Conservation (phyloP, 2,888 invertebrate genomes). For the Agonopterix alstromeriana region DNA sequence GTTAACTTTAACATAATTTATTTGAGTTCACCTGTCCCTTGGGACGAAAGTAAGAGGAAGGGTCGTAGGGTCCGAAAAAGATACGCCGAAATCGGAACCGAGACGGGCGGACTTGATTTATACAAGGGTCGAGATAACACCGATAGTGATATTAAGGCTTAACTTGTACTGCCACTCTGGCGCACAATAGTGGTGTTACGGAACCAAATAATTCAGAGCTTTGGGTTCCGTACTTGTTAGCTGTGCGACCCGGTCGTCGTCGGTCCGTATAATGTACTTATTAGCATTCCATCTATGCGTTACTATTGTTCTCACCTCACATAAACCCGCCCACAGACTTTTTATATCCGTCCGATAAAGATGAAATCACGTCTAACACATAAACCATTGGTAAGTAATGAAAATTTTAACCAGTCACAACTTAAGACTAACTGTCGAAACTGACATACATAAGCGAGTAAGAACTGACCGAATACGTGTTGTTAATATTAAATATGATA, state of each 20-base stretch:
- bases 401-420: no score
- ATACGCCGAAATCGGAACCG: constrained; percentile 3
- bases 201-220: constrained; percentile 16
- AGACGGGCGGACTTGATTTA: constrained; percentile 7
- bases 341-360: constrained; percentile 46
- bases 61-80: constrained; percentile 6
- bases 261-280: constrained; percentile 27
- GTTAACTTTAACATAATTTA: constrained; percentile 4
- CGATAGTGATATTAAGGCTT: constrained; percentile 9
- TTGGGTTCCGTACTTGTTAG: constrained; percentile 12
- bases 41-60: constrained; percentile 1
- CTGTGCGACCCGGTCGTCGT: constrained; percentile 17
- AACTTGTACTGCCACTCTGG: constrained; percentile 4
- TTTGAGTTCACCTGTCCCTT: constrained; percentile 7
- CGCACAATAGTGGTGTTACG: constrained; percentile 8
- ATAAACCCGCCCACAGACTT: constrained; percentile 51
- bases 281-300: constrained; percentile 55
- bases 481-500: no score
- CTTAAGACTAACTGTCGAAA: no score
- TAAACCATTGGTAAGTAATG: constrained; percentile 35
- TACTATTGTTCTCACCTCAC: constrained; percentile 56
- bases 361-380: constrained; percentile 47
- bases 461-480: no score
- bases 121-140: constrained; percentile 6
- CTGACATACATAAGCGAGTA: no score